Evolutionary conservation across 2,797 vertebrate genomes (phyloP).

Genomic region (Phrynocephalus forsythii): DNA sequence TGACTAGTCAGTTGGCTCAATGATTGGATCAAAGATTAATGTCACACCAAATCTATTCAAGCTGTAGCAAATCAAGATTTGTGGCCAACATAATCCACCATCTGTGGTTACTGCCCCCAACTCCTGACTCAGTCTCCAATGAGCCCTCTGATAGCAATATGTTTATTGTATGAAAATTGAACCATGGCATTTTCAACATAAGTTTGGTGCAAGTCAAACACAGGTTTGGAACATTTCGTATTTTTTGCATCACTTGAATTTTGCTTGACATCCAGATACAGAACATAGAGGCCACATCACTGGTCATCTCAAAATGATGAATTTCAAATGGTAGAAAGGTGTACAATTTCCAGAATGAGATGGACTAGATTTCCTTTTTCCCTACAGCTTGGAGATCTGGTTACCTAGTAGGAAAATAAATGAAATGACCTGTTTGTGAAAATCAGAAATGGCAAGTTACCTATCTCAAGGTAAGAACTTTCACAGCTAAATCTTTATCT

Average conservation of each 20-base stretch:
- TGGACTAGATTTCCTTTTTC: background rate
- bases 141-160: background rate
- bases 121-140: background rate
- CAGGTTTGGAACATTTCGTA: too few species aligned
- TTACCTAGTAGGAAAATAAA: slow-evolving; percentile 10
- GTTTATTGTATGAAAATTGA: background rate
- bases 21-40: background rate
- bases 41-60: background rate
- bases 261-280: too few species aligned
- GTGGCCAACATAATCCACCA: background rate
- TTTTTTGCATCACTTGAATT: too few species aligned
- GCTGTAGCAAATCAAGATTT: background rate
- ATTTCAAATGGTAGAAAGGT: background rate
- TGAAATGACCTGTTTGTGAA: background rate
- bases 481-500: slow-evolving; percentile 2
- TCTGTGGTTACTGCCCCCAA: background rate
- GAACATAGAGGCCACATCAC: background rate
- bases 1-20: background rate
- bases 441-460: slow-evolving; percentile 24
- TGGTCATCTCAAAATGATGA: background rate
- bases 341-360: background rate
- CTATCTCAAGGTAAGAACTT: slow-evolving; percentile 15
- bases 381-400: background rate
- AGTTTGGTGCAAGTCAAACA: too few species aligned
- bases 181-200: too few species aligned